phyloP scores from a whole-genome alignment of 2,113 vertebrate genomes.

The Edolisoma coerulescens region DNA sequence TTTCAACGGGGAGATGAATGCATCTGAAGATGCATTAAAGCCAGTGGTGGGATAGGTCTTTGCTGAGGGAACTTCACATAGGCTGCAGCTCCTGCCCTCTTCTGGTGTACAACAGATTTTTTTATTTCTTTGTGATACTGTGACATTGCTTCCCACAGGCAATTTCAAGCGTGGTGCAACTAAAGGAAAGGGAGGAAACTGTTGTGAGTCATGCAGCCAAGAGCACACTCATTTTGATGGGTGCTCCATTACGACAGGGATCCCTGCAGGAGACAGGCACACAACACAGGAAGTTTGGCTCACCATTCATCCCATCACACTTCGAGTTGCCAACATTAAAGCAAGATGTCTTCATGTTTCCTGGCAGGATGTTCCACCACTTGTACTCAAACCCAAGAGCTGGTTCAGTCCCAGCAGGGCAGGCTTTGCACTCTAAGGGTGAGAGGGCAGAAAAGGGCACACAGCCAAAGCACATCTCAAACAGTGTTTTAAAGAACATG shows the following conservation, averaged over 20 bases:
- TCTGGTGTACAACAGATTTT: neutral
- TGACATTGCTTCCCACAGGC: neutral
- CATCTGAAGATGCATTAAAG: neutral
- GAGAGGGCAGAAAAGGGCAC: neutral
- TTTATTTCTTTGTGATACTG: neutral
- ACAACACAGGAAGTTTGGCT: constrained; percentile 17
- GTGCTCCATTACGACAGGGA: neutral
- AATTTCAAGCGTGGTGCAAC: neutral
- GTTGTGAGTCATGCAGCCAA: neutral
- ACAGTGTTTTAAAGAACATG: neutral
- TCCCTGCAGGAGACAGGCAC: neutral
- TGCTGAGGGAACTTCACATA: neutral
- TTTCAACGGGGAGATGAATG: neutral
- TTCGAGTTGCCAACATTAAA: constrained; percentile 97
- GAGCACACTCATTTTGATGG: neutral
- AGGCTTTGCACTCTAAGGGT: constrained; percentile 80
- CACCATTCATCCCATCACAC: constrained; percentile 94
- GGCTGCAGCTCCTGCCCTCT: neutral
- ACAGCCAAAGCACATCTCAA: neutral
- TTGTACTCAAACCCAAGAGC: constrained; percentile 90
- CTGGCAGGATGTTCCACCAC: constrained; percentile 95
- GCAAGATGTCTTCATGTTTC: constrained; percentile 96
- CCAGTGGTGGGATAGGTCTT: neutral
- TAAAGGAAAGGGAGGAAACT: neutral
- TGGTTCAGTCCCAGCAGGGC: constrained; percentile 93